Base-by-base conservation (phyloP, 2,113 vertebrate genomes). In the Nibea coibor region DNA sequence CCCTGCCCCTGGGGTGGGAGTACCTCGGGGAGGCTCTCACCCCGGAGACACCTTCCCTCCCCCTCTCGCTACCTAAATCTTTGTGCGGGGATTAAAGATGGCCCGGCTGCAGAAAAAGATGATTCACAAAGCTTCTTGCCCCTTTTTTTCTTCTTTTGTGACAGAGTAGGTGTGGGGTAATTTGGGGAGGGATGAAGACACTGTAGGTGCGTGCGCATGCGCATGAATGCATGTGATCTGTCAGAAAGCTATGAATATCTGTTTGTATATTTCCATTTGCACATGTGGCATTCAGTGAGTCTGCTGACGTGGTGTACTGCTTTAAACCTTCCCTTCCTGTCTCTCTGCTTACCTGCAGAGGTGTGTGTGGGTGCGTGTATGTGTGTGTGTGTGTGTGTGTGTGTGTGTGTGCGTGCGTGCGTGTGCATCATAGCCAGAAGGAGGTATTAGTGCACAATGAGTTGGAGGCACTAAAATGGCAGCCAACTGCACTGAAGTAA, bases 21-120 rank as follows among this genome's bases (percentile, higher is more conserved):
- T 71, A 61, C 48, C 84, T 73, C 48, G 42, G 83, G 87, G 65
- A 78, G 78, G 71, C 50, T 80, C 35, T 54, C 68, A 43, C 74
- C 82, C 84, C 64, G 48, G 62, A 85, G 84, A 85, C 72, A 35
- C 9, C 54, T 45, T 1, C 19, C 70, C 39, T 3, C 24, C 43
- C 31, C 28, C 31, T 58, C n/a, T 31, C 71, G 76, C 74, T 57
- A 7, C 61, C 50, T 61, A 67, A 83, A 71, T 75, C 78, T 75
- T 58, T 78, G 75, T 0, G 78, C 76, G 57, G 74, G 87, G 78
- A 92, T 93, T 92, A 93, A 83, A 90, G 72, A 79, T 75, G 86
- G 75, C 85, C 62, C 48, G 20, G 22, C 67, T 80, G 69, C 71
- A 88, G 57, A 82, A 88, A 77, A 91, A 85, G 78, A 91, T 84